A percentile compares a stretch with the other conserved stretches of the same genome.
Conservation (phyloP, 1,140 invertebrate genomes). For the Argopecten irradians region DNA sequence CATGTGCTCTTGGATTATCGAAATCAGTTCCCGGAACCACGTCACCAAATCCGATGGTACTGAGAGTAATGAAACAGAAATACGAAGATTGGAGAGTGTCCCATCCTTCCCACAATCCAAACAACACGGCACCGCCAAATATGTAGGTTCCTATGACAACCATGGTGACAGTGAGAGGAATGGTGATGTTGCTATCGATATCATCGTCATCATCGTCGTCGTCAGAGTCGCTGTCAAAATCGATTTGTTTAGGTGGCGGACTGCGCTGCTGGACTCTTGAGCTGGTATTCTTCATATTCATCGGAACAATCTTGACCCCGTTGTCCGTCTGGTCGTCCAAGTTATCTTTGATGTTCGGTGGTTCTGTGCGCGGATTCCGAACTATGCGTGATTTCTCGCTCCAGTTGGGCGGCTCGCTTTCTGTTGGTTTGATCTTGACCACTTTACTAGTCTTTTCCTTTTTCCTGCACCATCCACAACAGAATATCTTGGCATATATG, state of each 20-base stretch:
- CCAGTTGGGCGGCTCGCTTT: background rate
- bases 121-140: slow-evolving; percentile 91
- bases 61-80: slow-evolving; percentile 92
- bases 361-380: background rate
- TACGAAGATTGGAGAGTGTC: slow-evolving; percentile 93
- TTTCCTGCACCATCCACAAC: slow-evolving; percentile 81
- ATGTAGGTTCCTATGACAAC: slow-evolving; percentile 92
- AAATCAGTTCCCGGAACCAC: slow-evolving; percentile 89
- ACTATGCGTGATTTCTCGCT: background rate
- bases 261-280: background rate
- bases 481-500: slow-evolving; percentile 92
- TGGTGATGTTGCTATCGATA: slow-evolving; percentile 62
- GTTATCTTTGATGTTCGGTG: background rate
- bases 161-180: slow-evolving; percentile 90
- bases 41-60: slow-evolving; percentile 93
- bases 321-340: background rate
- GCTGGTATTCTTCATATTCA: slow-evolving; percentile 19
- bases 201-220: slow-evolving; percentile 66
- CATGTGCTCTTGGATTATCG: slow-evolving; percentile 79
- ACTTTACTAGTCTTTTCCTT: slow-evolving; percentile 51
- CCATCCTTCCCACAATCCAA: slow-evolving; percentile 88
- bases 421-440: slow-evolving; percentile 54
- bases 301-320: background rate
- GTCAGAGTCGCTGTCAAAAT: slow-evolving; percentile 51
- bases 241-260: slow-evolving; percentile 47